Base-by-base conservation (phyloP, 1,140 invertebrate species). In the Drosophila bipectinata region DNA sequence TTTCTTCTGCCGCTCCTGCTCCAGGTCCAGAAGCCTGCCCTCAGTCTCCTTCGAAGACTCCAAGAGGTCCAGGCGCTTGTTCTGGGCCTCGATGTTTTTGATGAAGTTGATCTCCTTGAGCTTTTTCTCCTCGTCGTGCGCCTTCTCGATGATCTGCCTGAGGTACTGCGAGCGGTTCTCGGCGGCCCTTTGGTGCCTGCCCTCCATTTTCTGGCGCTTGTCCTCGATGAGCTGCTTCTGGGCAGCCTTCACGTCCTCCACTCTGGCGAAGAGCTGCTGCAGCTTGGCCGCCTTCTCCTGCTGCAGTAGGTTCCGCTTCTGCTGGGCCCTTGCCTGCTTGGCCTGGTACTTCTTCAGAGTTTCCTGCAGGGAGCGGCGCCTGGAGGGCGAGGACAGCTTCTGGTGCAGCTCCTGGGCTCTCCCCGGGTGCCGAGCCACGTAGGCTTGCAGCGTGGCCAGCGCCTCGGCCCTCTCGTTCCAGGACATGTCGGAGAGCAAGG, bases 101-200 rank as follows among this genome's bases (percentile, higher is more conserved):
- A 99, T 99, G 92, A 99, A 99, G 28, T 98, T 98, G 66, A 99
- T 99, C 93, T 99, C 98, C 79, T 98, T 97, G 0, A 98, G 93
- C 92, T 99, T 99, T 45, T 98, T 97, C 76, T 99, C 98, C 92
- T 99, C 98, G 82, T 99, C 98, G 79, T 99, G 98, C 2, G 98
- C 98, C 92, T 99, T 99, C 59, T 95, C 94, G 1, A 98, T 95
- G 74, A 98, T 97, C 66, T 96, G 96, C 82, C 93, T 94, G 0
- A 95, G 81, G 77, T 94, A 94, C 77, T 96, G 94, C 55, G 96
- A 96, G 18, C 98, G 93, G 89, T 99, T 99, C 85, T 98, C 97
- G 56, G 98, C 97, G 0, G 98, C 98, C 72, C 96, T 94, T 81
- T 97, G 96, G 55, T 99, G 92, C 77, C 97, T 96, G 77, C 95